A percentile compares a stretch with the other conserved stretches of the same genome.
These are phyloP conservation scores for Drosophila ogumai DNA, from an alignment of 1,140 invertebrate species.

Conservation along the genomic window DNA sequence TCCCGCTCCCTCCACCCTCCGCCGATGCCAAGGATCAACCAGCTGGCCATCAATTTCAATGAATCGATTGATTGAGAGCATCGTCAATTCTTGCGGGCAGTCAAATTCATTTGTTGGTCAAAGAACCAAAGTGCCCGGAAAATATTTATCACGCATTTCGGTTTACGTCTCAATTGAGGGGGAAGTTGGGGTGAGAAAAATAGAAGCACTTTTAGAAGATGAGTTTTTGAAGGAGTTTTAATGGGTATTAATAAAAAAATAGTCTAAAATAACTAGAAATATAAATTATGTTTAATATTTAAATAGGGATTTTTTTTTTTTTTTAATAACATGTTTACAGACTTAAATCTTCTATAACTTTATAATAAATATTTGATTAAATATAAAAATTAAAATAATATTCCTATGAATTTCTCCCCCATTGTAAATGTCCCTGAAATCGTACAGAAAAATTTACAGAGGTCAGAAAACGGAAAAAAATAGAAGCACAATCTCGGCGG, in stretches of 20 bases:
- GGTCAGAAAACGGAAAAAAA: constrained; percentile 6
- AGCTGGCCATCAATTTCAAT: constrained; percentile 68
- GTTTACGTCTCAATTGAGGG: constrained; percentile 54
- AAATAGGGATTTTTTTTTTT: too few relatives aligned
- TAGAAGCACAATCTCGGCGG: constrained; percentile 22
- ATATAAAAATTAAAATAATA: background rate
- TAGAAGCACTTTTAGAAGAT: background rate
- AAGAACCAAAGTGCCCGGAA: constrained; percentile 44
- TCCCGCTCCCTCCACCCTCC: background rate
- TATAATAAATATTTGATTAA: background rate
- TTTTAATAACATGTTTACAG: too few relatives aligned
- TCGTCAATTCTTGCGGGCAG: constrained; percentile 49
- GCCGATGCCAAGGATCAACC: constrained; percentile 24
- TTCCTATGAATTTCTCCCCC: background rate
- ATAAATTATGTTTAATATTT: background rate
- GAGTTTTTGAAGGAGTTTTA: background rate
- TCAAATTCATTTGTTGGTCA: constrained; percentile 56
- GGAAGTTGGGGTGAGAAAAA: background rate
- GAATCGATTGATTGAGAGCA: constrained; percentile 67
- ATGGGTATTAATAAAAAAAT: background rate
- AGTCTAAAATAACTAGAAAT: background rate
- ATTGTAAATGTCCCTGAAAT: constrained; percentile 20
- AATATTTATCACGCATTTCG: constrained; percentile 39
- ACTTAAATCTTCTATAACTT: background rate
- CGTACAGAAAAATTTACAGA: constrained; percentile 34